Conservation (phyloP, 2,888 invertebrate genomes). For the Limnephilus rhombicus region DNA sequence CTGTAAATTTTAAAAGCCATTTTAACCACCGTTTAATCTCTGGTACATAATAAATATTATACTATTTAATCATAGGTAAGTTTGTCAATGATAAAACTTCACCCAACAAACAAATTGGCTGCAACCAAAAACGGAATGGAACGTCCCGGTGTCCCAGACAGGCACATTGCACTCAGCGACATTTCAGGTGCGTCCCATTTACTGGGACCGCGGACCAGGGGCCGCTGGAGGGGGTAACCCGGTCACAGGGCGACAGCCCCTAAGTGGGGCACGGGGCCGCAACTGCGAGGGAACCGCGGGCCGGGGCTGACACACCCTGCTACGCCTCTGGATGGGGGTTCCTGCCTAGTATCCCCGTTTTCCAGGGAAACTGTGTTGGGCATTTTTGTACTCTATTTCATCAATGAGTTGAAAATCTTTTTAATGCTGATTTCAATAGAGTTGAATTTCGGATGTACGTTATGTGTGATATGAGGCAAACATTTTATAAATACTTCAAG, state of each 20-base stretch:
- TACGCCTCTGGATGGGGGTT: background rate
- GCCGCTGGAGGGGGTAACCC: background rate
- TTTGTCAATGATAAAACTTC: background rate
- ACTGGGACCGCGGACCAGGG: background rate
- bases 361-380: background rate
- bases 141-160: background rate
- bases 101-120: background rate
- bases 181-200: slow-evolving; percentile 29
- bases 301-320: slow-evolving; percentile 25
- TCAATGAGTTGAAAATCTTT: background rate
- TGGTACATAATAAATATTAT: too few relatives aligned
- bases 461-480: too few relatives aligned
- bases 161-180: background rate
- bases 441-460: too few relatives aligned
- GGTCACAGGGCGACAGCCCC: slow-evolving; percentile 29
- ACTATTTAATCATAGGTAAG: too few relatives aligned
- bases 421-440: background rate
- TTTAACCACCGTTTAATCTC: too few relatives aligned
- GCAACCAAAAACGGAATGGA: background rate
- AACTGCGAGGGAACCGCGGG: background rate
- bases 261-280: slow-evolving; percentile 42
- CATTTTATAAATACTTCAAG: too few relatives aligned
- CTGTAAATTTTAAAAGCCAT: too few relatives aligned
- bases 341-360: background rate
- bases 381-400: background rate